A percentile compares a stretch with the other conserved stretches of the same genome.
Evolutionary conservation across 2,797 vertebrate genomes (phyloP).

Genomic region (Enteromius thamalakanensis): DNA sequence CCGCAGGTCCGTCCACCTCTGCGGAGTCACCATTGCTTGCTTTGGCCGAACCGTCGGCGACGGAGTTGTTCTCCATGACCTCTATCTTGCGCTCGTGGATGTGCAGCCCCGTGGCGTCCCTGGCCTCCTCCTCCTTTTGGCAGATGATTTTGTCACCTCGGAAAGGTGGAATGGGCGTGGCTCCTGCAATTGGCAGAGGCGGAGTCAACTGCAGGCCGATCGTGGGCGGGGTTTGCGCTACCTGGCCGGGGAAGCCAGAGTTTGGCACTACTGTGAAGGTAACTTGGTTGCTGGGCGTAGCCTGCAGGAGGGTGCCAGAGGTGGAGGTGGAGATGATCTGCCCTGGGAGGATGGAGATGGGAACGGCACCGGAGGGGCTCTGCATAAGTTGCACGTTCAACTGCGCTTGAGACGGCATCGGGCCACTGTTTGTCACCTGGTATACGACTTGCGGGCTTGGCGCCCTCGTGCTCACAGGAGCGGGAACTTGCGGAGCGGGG

Average conservation of each 20-base stretch:
- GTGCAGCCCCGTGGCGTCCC: constrained; percentile 97
- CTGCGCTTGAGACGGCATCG: constrained; percentile 86
- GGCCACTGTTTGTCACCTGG: constrained; percentile 89
- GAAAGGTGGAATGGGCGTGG: constrained; percentile 85
- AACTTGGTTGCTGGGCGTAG: constrained; percentile 89
- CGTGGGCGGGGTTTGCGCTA: constrained; percentile 82
- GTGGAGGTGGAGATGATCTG: constrained; percentile 91
- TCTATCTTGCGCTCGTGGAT: constrained; percentile 98
- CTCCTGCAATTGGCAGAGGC: constrained; percentile 72
- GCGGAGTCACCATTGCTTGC: constrained; percentile 93
- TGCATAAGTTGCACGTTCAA: constrained; percentile 95
- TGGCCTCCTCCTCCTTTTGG: constrained; percentile 99
- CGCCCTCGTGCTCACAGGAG: constrained; percentile 87
- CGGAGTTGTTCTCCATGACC: constrained; percentile 97
- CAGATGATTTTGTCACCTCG: constrained; percentile 99
- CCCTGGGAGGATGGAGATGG: constrained; percentile 91
- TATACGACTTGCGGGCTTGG: constrained; percentile 94
- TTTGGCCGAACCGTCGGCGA: constrained; percentile 82
- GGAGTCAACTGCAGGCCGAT: constrained; percentile 86
- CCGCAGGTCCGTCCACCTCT: constrained; percentile 78
- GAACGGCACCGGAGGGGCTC: constrained; percentile 83
- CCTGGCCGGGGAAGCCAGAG: constrained; percentile 94
- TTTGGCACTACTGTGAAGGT: constrained; percentile 99
- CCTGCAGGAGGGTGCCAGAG: constrained; percentile 93
- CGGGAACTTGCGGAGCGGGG: constrained; percentile 95